A percentile compares a stretch with the other conserved stretches of the same genome.
phyloP scores from a whole-genome alignment of 35 echinoderm and acorn worm species.

The Lytechinus variegatus region DNA sequence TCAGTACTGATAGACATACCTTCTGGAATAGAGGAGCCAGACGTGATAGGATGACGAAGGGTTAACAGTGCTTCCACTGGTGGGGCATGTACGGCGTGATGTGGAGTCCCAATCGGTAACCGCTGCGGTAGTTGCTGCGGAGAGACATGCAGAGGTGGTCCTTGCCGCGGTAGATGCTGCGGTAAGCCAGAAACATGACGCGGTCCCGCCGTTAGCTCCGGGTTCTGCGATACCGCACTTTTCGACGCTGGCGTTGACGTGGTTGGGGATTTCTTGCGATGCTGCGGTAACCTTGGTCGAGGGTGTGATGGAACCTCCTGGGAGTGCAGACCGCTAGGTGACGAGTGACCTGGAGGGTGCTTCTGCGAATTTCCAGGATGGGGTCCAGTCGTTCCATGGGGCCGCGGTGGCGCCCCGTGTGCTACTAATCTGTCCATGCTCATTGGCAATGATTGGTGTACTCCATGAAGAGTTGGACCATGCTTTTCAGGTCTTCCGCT shows the following conservation, averaged over 20 bases:
- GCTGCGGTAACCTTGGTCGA: neutral
- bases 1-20: too few species aligned
- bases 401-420: neutral
- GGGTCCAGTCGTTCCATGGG: neutral
- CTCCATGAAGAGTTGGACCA: neutral
- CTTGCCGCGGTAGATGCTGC: slow-evolving; percentile 5
- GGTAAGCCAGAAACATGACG: neutral
- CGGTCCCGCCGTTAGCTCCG: neutral
- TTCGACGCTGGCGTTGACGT: neutral
- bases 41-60: neutral
- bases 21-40: neutral
- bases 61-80: neutral
- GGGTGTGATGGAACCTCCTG: neutral
- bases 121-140: neutral
- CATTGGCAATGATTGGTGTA: neutral
- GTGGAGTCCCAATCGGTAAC: neutral
- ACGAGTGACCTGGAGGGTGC: neutral
- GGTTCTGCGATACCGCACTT: neutral
- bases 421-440: neutral
- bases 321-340: neutral
- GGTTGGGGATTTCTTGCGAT: neutral
- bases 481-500: neutral
- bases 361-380: neutral
- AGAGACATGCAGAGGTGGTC: neutral
- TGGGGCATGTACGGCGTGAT: neutral